Conservation (phyloP, 37 sponge, comb jelly and placozoan genomes). For the Haliclona indistincta region DNA sequence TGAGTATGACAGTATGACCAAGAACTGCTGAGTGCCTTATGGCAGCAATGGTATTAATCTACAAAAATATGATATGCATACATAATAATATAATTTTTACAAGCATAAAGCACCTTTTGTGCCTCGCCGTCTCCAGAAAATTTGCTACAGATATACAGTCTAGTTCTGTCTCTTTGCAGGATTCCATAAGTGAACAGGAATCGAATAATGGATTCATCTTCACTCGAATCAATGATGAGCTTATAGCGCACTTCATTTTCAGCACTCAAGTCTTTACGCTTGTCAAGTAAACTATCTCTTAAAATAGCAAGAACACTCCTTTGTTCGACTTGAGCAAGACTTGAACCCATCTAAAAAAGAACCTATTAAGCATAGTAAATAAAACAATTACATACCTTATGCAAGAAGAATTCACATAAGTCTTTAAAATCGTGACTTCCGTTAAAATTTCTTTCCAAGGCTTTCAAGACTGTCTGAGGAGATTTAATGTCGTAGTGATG, state of each 20-base stretch:
- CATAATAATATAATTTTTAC: too few relatives aligned
- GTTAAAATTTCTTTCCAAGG: conserved; percentile 48
- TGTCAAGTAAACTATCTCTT: too few relatives aligned
- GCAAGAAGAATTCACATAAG: conserved; percentile 12
- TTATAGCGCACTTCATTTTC: conserved; percentile 38
- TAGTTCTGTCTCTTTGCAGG: conserved; percentile 33
- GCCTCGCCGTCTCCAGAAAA: conserved; percentile 65
- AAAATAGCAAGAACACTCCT: too few relatives aligned
- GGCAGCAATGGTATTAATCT: conserved; percentile 68
- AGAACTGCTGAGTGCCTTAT: conserved; percentile 72
- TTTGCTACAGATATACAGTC: conserved; percentile 55
- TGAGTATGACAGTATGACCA: conserved; percentile 77
- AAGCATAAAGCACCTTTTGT: too few relatives aligned
- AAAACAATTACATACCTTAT: too few relatives aligned
- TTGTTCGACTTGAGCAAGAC: too few relatives aligned
- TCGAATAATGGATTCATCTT: conserved; percentile 54
- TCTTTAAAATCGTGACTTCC: conserved; percentile 10
- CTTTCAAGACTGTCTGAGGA: conserved; percentile 22
- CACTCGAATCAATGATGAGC: too few relatives aligned
- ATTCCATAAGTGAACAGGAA: conserved; percentile 55
- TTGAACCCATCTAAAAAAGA: too few relatives aligned
- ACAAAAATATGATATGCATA: too few relatives aligned
- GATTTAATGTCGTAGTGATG: too few relatives aligned
- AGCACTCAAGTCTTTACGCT: too few relatives aligned
- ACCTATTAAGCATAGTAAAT: too few relatives aligned